Conservation (phyloP, 2,797 vertebrate genomes). For the Catamblyrhynchus diadema region DNA sequence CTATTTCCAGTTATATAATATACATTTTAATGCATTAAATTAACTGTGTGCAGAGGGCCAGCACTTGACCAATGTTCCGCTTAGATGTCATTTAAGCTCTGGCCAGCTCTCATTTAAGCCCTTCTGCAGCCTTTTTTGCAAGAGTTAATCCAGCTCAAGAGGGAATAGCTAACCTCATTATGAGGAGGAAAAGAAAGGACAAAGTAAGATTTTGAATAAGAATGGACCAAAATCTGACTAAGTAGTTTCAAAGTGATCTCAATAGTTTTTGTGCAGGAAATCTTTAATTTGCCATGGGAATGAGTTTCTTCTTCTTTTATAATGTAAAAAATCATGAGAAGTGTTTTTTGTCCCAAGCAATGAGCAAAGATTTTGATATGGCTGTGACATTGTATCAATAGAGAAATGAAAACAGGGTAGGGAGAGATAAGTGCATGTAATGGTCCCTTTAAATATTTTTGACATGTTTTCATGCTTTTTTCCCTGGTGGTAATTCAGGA, state of each 20-base stretch:
- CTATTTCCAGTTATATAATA: neutral
- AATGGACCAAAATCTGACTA: neutral
- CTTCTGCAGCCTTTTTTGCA: neutral
- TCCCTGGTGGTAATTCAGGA: constrained; percentile 34
- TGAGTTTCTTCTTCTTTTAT: neutral
- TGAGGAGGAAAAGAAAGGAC: neutral
- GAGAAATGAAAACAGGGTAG: neutral
- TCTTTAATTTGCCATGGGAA: neutral
- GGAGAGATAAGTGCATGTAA: neutral
- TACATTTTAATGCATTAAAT: neutral
- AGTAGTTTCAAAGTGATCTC: neutral
- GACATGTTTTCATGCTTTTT: constrained; percentile 5
- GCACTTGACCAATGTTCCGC: neutral
- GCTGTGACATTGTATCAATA: neutral
- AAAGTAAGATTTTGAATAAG: neutral
- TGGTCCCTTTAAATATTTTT: neutral
- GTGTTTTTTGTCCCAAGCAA: neutral
- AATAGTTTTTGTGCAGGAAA: neutral
- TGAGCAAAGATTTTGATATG: neutral
- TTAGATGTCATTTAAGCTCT: neutral
- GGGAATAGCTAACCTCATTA: neutral
- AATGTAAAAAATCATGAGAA: neutral
- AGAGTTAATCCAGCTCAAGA: neutral
- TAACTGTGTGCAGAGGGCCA: neutral
- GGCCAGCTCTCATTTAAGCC: neutral